A percentile compares a stretch with the other conserved stretches of the same genome.
Conservation (phyloP, 2,888 invertebrate genomes). For the Agrotis puta region DNA sequence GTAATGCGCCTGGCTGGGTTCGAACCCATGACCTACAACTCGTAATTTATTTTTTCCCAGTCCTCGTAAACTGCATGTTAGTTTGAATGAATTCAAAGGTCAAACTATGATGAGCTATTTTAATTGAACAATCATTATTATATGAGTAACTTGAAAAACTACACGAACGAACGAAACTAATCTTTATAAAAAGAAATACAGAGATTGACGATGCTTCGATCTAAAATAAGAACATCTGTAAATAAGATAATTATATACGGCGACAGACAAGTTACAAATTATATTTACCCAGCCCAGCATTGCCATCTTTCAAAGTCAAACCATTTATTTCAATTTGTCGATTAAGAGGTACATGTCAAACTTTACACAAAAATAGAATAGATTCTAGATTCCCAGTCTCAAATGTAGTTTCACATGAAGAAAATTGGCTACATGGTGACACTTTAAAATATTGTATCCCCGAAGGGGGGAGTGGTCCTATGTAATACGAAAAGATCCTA, state of each 20-base stretch:
- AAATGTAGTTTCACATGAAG: not conserved
- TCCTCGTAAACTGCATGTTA: no score
- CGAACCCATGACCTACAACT: no score
- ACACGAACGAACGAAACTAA: not conserved
- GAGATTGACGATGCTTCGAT: no score
- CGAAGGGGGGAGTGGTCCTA: no score
- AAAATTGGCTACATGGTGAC: not conserved
- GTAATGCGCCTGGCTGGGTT: no score
- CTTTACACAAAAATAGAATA: not conserved
- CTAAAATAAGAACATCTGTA: slow-evolving; percentile 4
- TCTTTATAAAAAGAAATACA: not conserved
- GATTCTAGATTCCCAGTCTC: not conserved
- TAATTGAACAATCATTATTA: not conserved
- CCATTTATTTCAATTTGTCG: not conserved
- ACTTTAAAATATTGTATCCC: not conserved
- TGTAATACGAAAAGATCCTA: no score
- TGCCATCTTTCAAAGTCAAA: slow-evolving; percentile 9
- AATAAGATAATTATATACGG: not conserved
- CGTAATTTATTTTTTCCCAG: no score
- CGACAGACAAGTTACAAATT: not conserved
- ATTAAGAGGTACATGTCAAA: not conserved
- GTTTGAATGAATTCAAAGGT: no score
- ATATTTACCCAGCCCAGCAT: slow-evolving; percentile 6
- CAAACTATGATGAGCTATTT: no score
- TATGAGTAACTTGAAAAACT: not conserved